Base-by-base conservation (phyloP, 2,797 vertebrate species). In the Catamblyrhynchus diadema region DNA sequence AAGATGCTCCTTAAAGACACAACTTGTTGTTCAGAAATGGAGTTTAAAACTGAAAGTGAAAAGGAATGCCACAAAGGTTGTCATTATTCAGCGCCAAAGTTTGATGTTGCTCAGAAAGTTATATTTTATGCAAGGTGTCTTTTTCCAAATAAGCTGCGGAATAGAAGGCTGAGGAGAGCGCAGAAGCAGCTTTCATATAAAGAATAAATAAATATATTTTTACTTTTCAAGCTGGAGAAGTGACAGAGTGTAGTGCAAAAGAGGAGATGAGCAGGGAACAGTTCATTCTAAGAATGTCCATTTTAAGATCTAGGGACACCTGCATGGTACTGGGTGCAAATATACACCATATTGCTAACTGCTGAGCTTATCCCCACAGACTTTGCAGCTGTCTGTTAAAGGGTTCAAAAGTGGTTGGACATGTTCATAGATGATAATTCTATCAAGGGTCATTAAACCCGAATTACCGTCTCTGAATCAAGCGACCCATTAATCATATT, bases 261-360 rank as follows among this genome's bases (percentile, higher is more conserved):
- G 23, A 62, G 67, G 65, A 73, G 51, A 50, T 41, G 30, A 88
- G 37, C 3, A 64, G 22, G 8, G 21, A 86, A 81, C 6, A 62
- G 32, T 25, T 32, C 25, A 48, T 71, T 69, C 53, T 22, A 6
- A 66, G 22, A 27, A 57, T 35, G 20, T 14, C 33, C 17, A 28
- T 51, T 74, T 25, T 14, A 54, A 56, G 44, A 48, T 79, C 47
- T 32, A 81, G 11, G 69, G 57, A 81, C 35, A 75, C 16, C 47
- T 81, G n/a, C 47, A 67, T 88, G 16, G 44, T 51, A 37, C 47
- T 32, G 66, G 35, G 35, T 79, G 70, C 39, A 92, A 71, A 81
- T 39, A 66, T 2, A 64, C 23, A 73, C 47, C 86, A 92, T 96
- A 96, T 88, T 93, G 86, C 54, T 91, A 95, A 93, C 81, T 87